phyloP scores from a whole-genome alignment of 2,888 invertebrate genomes.

The Heliconius ismenius region DNA sequence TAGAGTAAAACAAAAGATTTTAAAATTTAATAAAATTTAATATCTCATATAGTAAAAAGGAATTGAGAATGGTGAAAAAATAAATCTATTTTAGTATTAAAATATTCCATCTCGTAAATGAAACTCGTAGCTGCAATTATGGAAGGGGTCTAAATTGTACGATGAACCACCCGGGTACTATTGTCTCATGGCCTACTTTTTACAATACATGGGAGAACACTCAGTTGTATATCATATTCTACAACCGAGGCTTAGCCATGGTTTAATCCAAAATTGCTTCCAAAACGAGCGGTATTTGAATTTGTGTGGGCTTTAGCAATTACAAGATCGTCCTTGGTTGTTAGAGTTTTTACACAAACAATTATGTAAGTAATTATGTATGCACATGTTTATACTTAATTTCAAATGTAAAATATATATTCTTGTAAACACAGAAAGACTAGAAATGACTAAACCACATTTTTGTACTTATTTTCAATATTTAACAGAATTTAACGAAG shows the following conservation, averaged over 20 bases:
- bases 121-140: conserved; percentile 25
- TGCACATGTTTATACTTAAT: background rate
- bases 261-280: conserved; percentile 23
- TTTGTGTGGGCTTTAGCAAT: conserved; percentile 11
- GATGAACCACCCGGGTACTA: conserved; percentile 24
- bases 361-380: background rate
- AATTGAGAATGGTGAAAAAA: conserved; percentile 1
- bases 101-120: conserved; percentile 24
- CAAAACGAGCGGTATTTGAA: conserved; percentile 22
- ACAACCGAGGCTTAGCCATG: conserved; percentile 27
- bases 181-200: conserved; percentile 27
- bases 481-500: background rate
- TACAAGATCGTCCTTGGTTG: conserved; percentile 8
- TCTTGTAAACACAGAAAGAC: background rate
- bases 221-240: conserved; percentile 27
- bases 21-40: background rate
- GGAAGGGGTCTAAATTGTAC: conserved; percentile 27
- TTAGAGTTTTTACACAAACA: background rate
- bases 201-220: conserved; percentile 21
- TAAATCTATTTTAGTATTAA: conserved; percentile 15
- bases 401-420: background rate
- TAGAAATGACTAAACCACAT: background rate
- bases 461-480: background rate
- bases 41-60: background rate
- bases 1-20: background rate